These are phyloP conservation scores for Phocides pigmalion DNA, from an alignment of 1,140 invertebrate species.

Conservation along the genomic window DNA sequence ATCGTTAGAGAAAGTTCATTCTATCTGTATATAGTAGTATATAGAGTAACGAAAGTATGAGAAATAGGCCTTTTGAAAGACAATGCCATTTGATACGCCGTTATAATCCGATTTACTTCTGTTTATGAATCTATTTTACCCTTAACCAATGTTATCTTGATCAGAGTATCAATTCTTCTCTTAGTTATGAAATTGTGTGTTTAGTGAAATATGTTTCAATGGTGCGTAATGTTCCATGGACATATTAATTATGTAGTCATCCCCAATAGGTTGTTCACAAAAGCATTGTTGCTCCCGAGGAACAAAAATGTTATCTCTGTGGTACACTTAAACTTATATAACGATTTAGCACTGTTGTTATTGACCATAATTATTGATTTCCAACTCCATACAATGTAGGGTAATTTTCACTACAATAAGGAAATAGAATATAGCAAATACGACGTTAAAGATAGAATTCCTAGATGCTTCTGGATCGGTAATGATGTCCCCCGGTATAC, in stretches of 20 bases:
- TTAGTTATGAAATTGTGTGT: background rate
- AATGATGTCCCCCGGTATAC: slow-evolving; percentile 3
- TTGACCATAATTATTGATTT: too few relatives aligned
- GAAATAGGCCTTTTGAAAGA: background rate
- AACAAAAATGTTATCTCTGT: too few relatives aligned
- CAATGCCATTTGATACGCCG: background rate
- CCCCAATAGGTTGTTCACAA: too few relatives aligned
- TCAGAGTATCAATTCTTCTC: background rate
- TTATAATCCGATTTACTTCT: background rate
- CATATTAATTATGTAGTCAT: too few relatives aligned
- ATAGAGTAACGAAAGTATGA: background rate
- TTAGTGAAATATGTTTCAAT: background rate
- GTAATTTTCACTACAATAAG: too few relatives aligned
- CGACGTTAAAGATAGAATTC: slow-evolving; percentile 9
- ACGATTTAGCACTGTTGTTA: too few relatives aligned
- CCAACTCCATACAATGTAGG: too few relatives aligned
- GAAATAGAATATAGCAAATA: slow-evolving; percentile 3
- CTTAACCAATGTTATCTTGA: background rate
- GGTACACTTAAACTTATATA: too few relatives aligned
- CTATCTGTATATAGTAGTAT: background rate
- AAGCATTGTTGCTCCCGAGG: too few relatives aligned
- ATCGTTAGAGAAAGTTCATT: slow-evolving; percentile 10
- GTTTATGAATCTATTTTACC: background rate
- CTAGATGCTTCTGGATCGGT: slow-evolving; percentile 5
- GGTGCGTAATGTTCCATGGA: too few relatives aligned